A percentile compares a stretch with the other conserved stretches of the same genome.
These are phyloP conservation scores for Vanessa atalanta DNA, from an alignment of 1,140 invertebrate genomes.

Conservation along the genomic window DNA sequence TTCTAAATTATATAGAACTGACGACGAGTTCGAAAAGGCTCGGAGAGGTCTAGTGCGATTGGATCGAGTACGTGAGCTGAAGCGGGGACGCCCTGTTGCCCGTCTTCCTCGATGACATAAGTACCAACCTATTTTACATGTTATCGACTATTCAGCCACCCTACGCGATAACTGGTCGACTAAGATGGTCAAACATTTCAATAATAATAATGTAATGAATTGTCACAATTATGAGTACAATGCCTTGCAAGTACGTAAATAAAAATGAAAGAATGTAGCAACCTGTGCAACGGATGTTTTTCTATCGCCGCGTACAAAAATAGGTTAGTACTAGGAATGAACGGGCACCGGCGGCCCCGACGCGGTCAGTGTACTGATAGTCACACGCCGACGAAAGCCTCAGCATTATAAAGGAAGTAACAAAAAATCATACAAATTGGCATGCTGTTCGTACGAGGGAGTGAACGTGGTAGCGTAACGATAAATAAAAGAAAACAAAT, in stretches of 20 bases:
- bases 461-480: constrained; percentile 78
- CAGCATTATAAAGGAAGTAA: constrained; percentile 76
- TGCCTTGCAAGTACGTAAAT: constrained; percentile 37
- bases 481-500: constrained; percentile 68
- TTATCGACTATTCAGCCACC: constrained; percentile 27
- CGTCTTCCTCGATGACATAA: constrained; percentile 58
- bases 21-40: constrained; percentile 49
- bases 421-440: constrained; percentile 75
- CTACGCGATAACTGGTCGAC: constrained; percentile 13
- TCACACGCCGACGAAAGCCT: constrained; percentile 81
- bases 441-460: constrained; percentile 79
- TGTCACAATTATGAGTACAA: constrained; percentile 19
- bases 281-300: constrained; percentile 54
- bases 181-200: constrained; percentile 3
- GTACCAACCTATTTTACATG: constrained; percentile 70
- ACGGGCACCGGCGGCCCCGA: constrained; percentile 68
- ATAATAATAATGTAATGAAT: constrained; percentile 8
- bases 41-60: constrained; percentile 74
- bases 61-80: constrained; percentile 66
- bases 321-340: constrained; percentile 74
- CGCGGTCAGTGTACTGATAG: constrained; percentile 75
- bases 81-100: constrained; percentile 61
- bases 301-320: constrained; percentile 61
- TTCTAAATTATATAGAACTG: constrained; percentile 20
- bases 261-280: constrained; percentile 43